Base-by-base conservation (phyloP, 53 echinoderm and acorn worm species). In the Holothuria scabra region DNA sequence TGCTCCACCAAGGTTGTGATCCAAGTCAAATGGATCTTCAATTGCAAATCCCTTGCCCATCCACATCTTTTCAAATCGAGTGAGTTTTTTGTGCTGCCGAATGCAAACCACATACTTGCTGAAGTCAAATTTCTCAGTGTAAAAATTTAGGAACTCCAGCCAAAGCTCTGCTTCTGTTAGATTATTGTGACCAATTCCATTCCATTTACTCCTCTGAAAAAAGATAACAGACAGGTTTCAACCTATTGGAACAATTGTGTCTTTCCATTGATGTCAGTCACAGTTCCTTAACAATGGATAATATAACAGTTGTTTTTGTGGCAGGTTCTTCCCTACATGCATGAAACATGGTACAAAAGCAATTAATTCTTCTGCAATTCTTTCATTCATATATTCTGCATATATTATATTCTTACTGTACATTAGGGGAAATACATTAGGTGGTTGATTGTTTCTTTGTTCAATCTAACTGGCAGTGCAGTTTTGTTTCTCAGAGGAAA, bases 61-160 rank as follows among this genome's bases (percentile, higher is more conserved):
- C 96, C 96, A 96, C 84, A 96, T 91, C 88, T 96, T 96, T 84
- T 96, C 93, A 81, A 96, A 96, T 55, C 93, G 64, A 29, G 96
- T 93, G 61, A 96, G 90, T 16, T 74, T 91, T 60, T 90, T 83
- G 29, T 83, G 59, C 74, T 93, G 96, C 38, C 90, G 85, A 56
- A 90, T 93, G 79, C 91, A 90, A 80, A 96, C 89, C 71, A 96
- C 96, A 46, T 91, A 68, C 88, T 93, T 91, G 60, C 74, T 92
- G 84, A 80, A 86, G 76, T 93, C 88, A 88, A 96, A 96, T 35
- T 88, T 88, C 74, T 93, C 96, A 3, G 93, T 96, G 86, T 93
- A 96, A 92, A 96, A 96, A 24, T 89, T 85, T 31, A 96, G 88
- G 66, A 96, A 86, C 21, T 93, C 93, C 20, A 96, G 84, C 93